A percentile compares a stretch with the other conserved stretches of the same genome.
phyloP scores from a whole-genome alignment of 2,797 vertebrate genomes.

The Clarias fuscus region DNA sequence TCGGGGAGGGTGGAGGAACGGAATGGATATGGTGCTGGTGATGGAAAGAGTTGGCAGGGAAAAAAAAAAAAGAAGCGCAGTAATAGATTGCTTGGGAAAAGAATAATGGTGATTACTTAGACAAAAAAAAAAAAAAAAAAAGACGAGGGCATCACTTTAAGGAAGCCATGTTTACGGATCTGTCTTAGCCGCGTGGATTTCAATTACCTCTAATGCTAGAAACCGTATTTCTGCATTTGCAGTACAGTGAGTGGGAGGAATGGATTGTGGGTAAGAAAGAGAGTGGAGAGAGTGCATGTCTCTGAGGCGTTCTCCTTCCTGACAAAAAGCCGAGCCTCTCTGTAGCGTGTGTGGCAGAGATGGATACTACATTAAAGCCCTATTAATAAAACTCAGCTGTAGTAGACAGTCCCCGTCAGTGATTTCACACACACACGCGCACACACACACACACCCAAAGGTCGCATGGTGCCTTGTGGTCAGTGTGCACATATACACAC shows the following conservation, averaged over 20 bases:
- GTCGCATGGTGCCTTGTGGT: neutral
- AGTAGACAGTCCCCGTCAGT: constrained; percentile 74
- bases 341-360: constrained; percentile 49
- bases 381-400: constrained; percentile 77
- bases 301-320: constrained; percentile 74
- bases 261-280: constrained; percentile 10
- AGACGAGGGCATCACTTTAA: constrained; percentile 73
- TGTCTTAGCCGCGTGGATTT: constrained; percentile 11
- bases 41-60: neutral
- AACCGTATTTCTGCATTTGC: constrained; percentile 7
- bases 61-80: neutral
- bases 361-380: constrained; percentile 57
- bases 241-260: neutral
- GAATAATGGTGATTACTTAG: constrained; percentile 29
- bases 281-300: constrained; percentile 38
- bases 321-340: constrained; percentile 67
- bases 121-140: constrained; percentile 59
- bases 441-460: neutral
- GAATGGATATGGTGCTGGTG: neutral
- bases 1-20: constrained; percentile 19
- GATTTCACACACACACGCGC: constrained; percentile 42
- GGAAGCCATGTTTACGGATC: constrained; percentile 68
- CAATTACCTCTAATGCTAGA: constrained; percentile 18
- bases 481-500: neutral
- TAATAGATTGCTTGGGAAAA: constrained; percentile 55